Conservation (phyloP, 2,888 invertebrate genomes). For the Agonopterix heracliana region DNA sequence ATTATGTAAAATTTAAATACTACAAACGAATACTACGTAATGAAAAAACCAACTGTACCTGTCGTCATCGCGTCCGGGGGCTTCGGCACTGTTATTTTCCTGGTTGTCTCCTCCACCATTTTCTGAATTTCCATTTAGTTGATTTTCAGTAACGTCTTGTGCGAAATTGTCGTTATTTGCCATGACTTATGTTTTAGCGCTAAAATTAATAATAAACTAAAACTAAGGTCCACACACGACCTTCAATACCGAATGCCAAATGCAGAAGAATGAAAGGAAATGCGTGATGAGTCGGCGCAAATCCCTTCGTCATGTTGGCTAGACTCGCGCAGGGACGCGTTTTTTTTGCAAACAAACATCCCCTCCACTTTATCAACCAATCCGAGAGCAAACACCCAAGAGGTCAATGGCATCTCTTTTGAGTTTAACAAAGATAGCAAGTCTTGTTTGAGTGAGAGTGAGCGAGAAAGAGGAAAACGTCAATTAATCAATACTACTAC, state of each 20-base stretch:
- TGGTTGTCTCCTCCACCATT: conserved; percentile 82
- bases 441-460: conserved; percentile 11
- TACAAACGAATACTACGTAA: conserved; percentile 3
- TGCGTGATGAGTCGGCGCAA: conserved; percentile 56
- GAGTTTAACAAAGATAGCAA: conserved; percentile 29
- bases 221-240: conserved; percentile 67
- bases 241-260: conserved; percentile 72
- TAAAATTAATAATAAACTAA: conserved; percentile 71
- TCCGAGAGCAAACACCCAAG: conserved; percentile 27
- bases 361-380: conserved; percentile 41
- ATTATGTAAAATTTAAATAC: conserved; percentile 3
- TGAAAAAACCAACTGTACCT: conserved; percentile 68
- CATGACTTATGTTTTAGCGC: conserved; percentile 77
- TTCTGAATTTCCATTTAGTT: conserved; percentile 77
- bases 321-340: conserved; percentile 31
- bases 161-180: conserved; percentile 88
- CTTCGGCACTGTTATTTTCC: conserved; percentile 85
- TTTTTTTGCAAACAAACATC: conserved; percentile 32
- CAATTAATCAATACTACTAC: conserved; percentile 39
- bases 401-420: conserved; percentile 57
- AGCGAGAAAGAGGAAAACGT: conserved; percentile 27
- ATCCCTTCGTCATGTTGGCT: conserved; percentile 45
- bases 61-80: conserved; percentile 87
- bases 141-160: conserved; percentile 84
- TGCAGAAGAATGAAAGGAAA: conserved; percentile 68